Base-by-base conservation (phyloP, 2,797 vertebrate species). In the Astyanax mexicanus region DNA sequence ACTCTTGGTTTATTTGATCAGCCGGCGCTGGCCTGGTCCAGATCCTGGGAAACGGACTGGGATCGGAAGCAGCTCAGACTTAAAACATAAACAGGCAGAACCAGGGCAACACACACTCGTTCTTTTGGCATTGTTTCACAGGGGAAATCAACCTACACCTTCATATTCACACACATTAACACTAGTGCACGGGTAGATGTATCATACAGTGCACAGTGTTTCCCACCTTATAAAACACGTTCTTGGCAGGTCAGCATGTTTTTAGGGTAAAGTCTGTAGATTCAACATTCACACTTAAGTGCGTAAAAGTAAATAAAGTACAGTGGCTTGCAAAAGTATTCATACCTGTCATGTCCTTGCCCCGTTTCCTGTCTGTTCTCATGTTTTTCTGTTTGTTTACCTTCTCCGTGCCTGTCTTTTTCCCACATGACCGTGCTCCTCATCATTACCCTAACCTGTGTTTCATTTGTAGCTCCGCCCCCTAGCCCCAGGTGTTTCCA, bases 1-100 rank as follows among this genome's bases (percentile, higher is more conserved):
- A 74, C 72, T 84, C 58, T 72, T 60, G 60, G 84, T 83, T 79
- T 87, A 80, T 85, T 81, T 84, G 47, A 82, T 80, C 78, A 77
- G 74, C 75, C 74, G 57, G 68, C 49, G 57, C 60, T 68, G 70
- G 62, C 72, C 65, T 51, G 9, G 40, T 75, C 67, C 65, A 72
- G 78, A 71, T 83, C 61, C 81, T 76, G 72, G 74, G 75, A 82
- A 78, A 74, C 11, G 21, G 69, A 64, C 80, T 49, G 49, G 66
- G 69, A 35, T 84, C 72, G 75, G 71, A 71, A 80, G 65, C 58
- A 51, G 55, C 51, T 61, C 77, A 79, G 76, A 74, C 73, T 62
- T 58, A 65, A 52, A 81, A 78, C 29, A 44, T 75, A 83, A 77
- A 74, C 75, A 77, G 21, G 27, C 58, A 15, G 23, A 75, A 32